These are phyloP conservation scores for Benitochromis conjunctus DNA, from an alignment of 2,113 vertebrate species.

Conservation along the genomic window DNA sequence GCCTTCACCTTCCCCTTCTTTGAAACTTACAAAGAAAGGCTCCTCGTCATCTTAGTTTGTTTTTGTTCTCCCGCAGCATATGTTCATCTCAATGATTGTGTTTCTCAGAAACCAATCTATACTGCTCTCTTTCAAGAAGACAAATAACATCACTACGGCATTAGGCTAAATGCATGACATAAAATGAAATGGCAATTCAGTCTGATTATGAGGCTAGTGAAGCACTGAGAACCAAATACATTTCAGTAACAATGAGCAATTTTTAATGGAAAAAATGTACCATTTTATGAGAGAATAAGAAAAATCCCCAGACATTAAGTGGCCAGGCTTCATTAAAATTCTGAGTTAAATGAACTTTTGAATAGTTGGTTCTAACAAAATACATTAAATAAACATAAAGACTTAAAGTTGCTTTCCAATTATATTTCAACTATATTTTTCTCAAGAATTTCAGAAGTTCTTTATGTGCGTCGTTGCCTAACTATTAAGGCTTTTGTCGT, in stretches of 20 bases:
- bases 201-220: neutral
- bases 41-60: neutral
- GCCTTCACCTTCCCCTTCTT: neutral
- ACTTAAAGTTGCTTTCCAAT: neutral
- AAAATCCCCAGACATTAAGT: neutral
- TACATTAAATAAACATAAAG: neutral
- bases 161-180: neutral
- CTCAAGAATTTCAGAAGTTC: neutral
- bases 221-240: neutral
- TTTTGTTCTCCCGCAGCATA: neutral
- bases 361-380: neutral
- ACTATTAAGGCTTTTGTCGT: neutral
- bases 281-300: neutral
- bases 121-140: neutral
- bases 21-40: neutral
- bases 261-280: neutral
- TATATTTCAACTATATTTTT: neutral
- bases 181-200: neutral
- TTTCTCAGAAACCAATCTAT: neutral
- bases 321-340: neutral
- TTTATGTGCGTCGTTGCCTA: neutral
- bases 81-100: neutral
- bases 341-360: neutral
- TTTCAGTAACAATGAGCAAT: neutral
- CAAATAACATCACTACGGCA: neutral